Conservation (phyloP, 2,888 invertebrate species). For the Spicauda simplicius region DNA sequence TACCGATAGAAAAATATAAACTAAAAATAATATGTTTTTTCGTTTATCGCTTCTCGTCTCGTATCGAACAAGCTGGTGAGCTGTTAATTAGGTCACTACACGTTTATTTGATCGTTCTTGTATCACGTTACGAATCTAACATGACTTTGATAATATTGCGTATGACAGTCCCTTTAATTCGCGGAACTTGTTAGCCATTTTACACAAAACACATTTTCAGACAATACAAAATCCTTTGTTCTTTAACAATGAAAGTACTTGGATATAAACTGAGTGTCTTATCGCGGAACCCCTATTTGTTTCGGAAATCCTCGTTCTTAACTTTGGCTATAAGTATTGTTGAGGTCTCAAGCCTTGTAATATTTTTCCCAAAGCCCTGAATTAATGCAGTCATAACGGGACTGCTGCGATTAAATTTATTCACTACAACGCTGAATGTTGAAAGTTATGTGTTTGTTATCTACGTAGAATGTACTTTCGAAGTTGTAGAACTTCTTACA, state of each 20-base stretch:
- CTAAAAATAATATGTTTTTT: not conserved
- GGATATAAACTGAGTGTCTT: constrained; percentile 70
- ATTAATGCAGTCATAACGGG: constrained; percentile 34
- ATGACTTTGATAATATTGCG: constrained; percentile 22
- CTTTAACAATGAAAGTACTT: constrained; percentile 71
- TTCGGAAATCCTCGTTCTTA: constrained; percentile 67
- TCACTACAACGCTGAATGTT: constrained; percentile 13
- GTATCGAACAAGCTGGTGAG: not conserved
- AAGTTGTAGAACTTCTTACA: not conserved
- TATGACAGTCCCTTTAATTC: constrained; percentile 42
- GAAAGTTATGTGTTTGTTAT: constrained; percentile 16
- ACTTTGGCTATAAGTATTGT: constrained; percentile 48
- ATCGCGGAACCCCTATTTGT: constrained; percentile 73
- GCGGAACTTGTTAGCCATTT: constrained; percentile 63
- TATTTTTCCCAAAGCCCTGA: constrained; percentile 35
- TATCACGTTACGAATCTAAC: constrained; percentile 28
- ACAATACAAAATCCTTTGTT: constrained; percentile 69
- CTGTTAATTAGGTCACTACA: constrained; percentile 10
- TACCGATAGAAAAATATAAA: too few relatives aligned
- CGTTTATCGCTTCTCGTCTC: not conserved
- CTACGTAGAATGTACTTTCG: not conserved
- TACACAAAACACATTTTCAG: constrained; percentile 69
- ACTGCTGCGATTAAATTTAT: constrained; percentile 26
- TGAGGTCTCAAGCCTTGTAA: constrained; percentile 37
- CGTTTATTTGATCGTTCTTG: constrained; percentile 5